Evolutionary conservation across 2,797 vertebrate species (phyloP).

Genomic region (Prionace glauca): DNA sequence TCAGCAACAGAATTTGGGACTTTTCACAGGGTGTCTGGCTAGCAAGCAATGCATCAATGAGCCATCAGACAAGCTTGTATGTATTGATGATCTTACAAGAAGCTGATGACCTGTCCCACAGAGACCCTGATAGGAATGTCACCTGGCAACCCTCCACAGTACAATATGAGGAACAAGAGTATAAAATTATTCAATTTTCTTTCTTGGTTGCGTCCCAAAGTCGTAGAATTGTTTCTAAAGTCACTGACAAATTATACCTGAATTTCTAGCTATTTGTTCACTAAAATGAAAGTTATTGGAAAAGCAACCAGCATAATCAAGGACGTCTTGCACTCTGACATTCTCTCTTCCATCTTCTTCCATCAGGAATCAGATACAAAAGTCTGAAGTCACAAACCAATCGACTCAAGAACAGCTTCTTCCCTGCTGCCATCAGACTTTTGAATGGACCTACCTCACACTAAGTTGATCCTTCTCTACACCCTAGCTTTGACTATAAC

Average conservation of each 20-base stretch:
- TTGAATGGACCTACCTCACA: no score
- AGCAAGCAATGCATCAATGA: not conserved
- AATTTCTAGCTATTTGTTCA: not conserved
- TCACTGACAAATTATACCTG: not conserved
- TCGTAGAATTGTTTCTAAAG: not conserved
- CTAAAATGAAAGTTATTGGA: not conserved
- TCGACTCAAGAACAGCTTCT: no score
- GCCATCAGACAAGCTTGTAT: not conserved
- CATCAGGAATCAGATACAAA: no score
- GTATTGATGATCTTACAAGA: not conserved
- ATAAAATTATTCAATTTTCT: not conserved
- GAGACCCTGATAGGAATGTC: not conserved
- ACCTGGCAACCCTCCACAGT: not conserved
- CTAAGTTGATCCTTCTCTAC: no score
- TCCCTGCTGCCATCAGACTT: no score
- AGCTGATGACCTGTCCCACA: not conserved
- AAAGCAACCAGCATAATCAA: no score
- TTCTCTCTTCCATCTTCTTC: no score
- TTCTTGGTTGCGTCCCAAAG: not conserved
- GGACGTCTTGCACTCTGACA: no score
- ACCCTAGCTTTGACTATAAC: no score
- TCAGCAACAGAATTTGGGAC: not conserved
- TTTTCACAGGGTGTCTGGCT: not conserved
- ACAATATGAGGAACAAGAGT: not conserved
- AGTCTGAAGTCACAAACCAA: no score